Conservation (phyloP, 2,888 invertebrate species). For the Lutraria lutraria region DNA sequence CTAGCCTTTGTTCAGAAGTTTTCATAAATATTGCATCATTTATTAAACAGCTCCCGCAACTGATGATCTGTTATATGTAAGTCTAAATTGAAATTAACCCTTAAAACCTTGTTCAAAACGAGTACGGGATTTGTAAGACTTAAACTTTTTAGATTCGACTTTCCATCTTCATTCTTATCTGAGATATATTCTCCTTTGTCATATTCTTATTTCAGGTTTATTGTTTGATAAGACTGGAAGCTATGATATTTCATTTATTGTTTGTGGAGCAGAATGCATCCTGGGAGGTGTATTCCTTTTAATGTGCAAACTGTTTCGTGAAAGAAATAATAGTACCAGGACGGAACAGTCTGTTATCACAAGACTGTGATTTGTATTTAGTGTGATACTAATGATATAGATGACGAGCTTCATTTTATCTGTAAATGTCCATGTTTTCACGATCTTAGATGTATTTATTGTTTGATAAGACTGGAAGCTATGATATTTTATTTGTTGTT, state of each 20-base stretch:
- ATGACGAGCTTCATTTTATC: not conserved
- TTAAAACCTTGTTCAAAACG: no score
- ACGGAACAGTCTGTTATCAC: not conserved
- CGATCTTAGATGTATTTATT: not conserved
- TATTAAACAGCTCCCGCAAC: no score
- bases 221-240: slow-evolving; percentile 48
- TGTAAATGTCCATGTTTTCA: no score
- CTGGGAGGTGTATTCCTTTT: slow-evolving; percentile 69
- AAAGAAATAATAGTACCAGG: not conserved
- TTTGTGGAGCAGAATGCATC: slow-evolving; percentile 45
- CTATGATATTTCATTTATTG: slow-evolving; percentile 38
- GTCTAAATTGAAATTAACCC: no score
- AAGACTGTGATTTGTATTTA: no score
- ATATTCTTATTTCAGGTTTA: slow-evolving; percentile 34
- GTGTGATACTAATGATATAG: not conserved
- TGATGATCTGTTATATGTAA: no score
- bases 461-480: slow-evolving; percentile 48
- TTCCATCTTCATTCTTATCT: no score
- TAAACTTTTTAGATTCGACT: no score
- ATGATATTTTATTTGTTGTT: slow-evolving; percentile 32
- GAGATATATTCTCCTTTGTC: slow-evolving; percentile 23
- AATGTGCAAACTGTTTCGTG: not conserved
- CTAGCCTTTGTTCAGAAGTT: no score
- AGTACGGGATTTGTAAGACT: no score
- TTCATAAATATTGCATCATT: no score